Conservation (phyloP, 1,140 invertebrate species). For the Medauroidea extradentata region DNA sequence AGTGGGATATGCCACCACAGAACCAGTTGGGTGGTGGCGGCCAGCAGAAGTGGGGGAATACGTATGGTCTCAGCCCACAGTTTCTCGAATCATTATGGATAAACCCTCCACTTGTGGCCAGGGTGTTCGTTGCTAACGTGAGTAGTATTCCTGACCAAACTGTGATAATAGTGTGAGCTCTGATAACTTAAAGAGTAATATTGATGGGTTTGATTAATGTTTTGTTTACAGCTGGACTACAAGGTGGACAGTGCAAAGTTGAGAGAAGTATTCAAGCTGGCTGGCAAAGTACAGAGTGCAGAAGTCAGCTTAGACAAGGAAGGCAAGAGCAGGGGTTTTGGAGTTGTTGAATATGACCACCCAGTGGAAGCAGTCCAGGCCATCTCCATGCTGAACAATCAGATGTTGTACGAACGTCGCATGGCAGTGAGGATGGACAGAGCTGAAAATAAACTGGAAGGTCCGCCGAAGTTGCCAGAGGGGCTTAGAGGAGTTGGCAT, state of each 20-base stretch:
- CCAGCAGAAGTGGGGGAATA: conserved; percentile 67
- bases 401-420: conserved; percentile 84
- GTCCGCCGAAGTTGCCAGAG: conserved; percentile 73
- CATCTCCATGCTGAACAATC: conserved; percentile 97
- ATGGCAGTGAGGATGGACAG: conserved; percentile 93
- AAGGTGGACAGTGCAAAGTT: conserved; percentile 93
- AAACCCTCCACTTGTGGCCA: conserved; percentile 84
- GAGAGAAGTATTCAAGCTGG: conserved; percentile 92
- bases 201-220: no score
- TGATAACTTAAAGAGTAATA: no score
- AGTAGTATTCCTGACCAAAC: conserved; percentile 46
- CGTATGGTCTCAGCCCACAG: conserved; percentile 86
- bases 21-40: conserved; percentile 17
- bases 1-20: conserved; percentile 5
- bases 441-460: conserved; percentile 51
- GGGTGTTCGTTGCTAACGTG: conserved; percentile 98
- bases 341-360: conserved; percentile 94
- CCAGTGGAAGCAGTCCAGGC: conserved; percentile 97
- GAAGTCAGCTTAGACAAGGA: conserved; percentile 92
- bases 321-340: conserved; percentile 95
- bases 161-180: no score
- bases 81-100: conserved; percentile 92
- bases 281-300: conserved; percentile 86
- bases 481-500: conserved; percentile 87
- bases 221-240: conserved; percentile 82